Conservation (phyloP, 2,888 invertebrate species). For the Euplagia quadripunctaria region DNA sequence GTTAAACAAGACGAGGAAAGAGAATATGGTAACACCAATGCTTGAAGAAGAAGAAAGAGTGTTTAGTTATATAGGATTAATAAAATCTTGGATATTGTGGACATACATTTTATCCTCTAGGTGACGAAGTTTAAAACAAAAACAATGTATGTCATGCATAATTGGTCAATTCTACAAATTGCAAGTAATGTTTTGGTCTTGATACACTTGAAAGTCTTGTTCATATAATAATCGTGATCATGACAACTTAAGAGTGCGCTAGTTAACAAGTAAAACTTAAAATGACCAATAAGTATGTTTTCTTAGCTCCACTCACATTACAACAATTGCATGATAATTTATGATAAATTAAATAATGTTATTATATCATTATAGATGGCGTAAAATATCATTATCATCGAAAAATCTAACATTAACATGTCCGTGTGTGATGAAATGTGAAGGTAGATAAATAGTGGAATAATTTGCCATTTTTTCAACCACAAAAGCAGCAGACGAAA, state of each 20-base stretch:
- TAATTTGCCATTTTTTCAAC: background rate
- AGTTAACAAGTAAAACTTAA: background rate
- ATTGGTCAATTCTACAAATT: background rate
- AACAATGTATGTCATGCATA: background rate
- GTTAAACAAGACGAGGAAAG: background rate
- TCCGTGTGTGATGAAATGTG: background rate
- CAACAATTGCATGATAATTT: background rate
- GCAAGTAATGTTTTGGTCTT: background rate
- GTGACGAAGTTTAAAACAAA: background rate
- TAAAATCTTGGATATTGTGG: background rate
- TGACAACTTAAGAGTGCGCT: background rate
- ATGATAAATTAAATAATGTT: too few species aligned
- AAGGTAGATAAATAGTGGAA: background rate
- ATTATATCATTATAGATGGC: background rate
- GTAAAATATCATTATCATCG: background rate
- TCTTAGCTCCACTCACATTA: background rate
- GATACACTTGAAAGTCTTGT: conserved; percentile 2
- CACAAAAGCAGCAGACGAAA: background rate
- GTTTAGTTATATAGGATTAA: background rate
- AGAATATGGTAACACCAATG: background rate
- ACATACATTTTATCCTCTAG: background rate
- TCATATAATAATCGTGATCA: background rate
- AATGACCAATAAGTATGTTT: background rate
- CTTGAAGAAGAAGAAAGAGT: background rate
- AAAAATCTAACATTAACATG: background rate